Evolutionary conservation across 2,888 invertebrate genomes (phyloP), one percentile per base, ranked within the genome.

Genomic region (Copidosoma aretas): DNA sequence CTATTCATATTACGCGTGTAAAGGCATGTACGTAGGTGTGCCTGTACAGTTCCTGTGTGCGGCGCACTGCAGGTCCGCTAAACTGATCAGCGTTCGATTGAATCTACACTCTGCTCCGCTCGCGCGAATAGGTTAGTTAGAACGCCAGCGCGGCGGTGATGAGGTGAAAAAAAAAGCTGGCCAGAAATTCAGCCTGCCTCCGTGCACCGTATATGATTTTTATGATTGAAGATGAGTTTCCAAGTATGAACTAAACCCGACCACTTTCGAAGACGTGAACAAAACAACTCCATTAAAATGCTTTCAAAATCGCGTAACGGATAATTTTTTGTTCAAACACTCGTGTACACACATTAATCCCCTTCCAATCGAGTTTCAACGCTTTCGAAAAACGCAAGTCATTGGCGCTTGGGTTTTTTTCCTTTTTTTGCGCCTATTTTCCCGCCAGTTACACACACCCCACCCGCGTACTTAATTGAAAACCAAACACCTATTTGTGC

Each of bases 61-160:
- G n/a, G n/a, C 41, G 22, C 21, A 5, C 24, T 12, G 19, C 51
- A 19, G 46, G 8, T 25, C 15, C 58, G 52, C 57, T 67, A 67
- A 67, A 67, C 43, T 62, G 61, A 67, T 67, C 67, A 19, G 24
- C 61, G 58, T 57, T 62, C 67, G 62, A 62, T 67, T 59, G 67
- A 62, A 67, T 62, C 58, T 52, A 46, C 62, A 62, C n/a, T n/a
- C n/a, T n/a, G n/a, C n/a, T n/a, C 8, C 32, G 32, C 51, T 56
- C 46, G 10, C 41, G 46, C 43, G 32, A n/a, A n/a, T 60, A 39
- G 56, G 60, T 57, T 56, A 51, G 21, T 46, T 17, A 24, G 46
- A 65, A n/a, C 1, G 12, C 43, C 17, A 12, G 12, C 43, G 8
- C 12, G 43, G 14, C 15, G 43, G 17, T 21, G 56, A 17, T 15